These are phyloP conservation scores for Amniataba percoides DNA, from an alignment of 2,797 vertebrate genomes.

Conservation along the genomic window DNA sequence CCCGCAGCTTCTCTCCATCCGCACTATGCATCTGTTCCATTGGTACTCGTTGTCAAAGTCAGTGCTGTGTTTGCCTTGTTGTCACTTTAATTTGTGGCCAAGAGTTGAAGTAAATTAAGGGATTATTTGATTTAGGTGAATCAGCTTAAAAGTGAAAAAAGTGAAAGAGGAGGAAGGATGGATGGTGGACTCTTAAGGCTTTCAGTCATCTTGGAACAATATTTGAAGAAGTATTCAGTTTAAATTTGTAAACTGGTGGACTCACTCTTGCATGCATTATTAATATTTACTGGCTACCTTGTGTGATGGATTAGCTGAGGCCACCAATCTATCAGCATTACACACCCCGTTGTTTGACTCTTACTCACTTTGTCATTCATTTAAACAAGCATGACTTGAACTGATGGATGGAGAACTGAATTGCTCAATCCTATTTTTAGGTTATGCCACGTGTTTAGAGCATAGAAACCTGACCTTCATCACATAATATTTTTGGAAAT, in stretches of 20 bases:
- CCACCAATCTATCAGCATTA: not conserved
- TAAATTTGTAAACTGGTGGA: not conserved
- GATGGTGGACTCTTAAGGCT: not conserved
- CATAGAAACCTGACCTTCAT: not conserved
- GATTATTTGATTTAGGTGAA: not conserved
- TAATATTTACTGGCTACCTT: not conserved
- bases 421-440: not conserved
- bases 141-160: not conserved
- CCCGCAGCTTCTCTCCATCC: conserved; percentile 30
- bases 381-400: not conserved
- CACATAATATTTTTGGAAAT: not conserved
- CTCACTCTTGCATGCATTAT: not conserved
- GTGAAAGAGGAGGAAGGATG: not conserved
- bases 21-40: conserved; percentile 40
- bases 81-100: conserved; percentile 10
- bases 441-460: no score
- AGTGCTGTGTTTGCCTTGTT: conserved; percentile 1
- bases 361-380: not conserved
- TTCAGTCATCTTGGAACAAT: not conserved
- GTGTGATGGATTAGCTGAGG: not conserved
- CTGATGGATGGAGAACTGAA: no score
- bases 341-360: not conserved
- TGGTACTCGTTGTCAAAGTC: not conserved
- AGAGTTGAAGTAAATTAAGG: conserved; percentile 1
- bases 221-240: not conserved